Base-by-base conservation (phyloP, 2,888 invertebrate genomes). In the Pristionchus entomophagus region DNA sequence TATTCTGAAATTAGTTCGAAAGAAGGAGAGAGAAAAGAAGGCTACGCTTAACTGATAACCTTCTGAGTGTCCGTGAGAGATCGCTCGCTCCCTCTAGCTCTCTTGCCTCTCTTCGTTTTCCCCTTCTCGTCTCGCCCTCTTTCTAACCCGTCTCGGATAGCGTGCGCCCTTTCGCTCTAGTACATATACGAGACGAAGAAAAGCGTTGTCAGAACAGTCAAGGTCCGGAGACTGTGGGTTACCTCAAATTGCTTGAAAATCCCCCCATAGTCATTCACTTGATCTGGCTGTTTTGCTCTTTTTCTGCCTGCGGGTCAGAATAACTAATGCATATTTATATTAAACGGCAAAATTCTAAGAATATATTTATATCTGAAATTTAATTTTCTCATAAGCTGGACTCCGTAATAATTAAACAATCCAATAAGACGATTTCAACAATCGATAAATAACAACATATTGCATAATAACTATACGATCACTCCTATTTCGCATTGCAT, bases 151-250 rank as follows among this genome's bases (percentile, higher is more conserved):
- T 26, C 62, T 26, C 62, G 4, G 12, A 12, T 62, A 62, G 62
- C 10, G 32, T 32, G 32, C 62, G 1, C 32, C 29, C 17, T 62
- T 32, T 69, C 69, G 17, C 69, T n/a, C 38, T 69, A 8, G 69
- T 69, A 69, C 38, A 41, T 69, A 35, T 38, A 41, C 38, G 69
- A 69, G 69, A 69, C 19, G n/a, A 38, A 38, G 22, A 69, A 69
- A 10, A 38, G 22, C 35, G 69, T 19, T n/a, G n/a, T 22, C 56
- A 56, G 56, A 56, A n/a, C 56, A 56, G 22, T 69, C 69, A 69
- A 69, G 69, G 69, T 69, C 69, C 69, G 69, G 69, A 69, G 69
- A 22, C 38, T 35, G n/a, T 69, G 69, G 69, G 69, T 69, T 69
- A 69, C 38, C 38, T 41, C 29, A n/a, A n/a, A 56, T 22, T 69